A percentile compares a stretch with the other conserved stretches of the same genome.
Conservation (phyloP, 2,113 vertebrate species). For the Numida meleagris region DNA sequence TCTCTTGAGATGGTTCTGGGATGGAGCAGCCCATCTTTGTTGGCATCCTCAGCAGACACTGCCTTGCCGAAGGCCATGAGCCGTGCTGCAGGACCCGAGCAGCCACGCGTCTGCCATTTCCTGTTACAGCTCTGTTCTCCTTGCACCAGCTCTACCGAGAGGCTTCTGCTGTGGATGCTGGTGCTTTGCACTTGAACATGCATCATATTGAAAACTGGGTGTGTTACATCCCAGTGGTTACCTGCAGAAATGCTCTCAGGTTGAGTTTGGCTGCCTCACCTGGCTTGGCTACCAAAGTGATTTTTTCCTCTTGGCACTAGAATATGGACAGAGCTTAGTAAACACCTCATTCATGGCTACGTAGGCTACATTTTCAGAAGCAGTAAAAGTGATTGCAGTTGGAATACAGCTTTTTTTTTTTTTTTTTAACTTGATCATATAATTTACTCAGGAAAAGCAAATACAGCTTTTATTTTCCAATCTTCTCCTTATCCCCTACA, state of each 20-base stretch:
- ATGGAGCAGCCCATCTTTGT: background rate
- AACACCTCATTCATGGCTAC: background rate
- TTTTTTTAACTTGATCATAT: background rate
- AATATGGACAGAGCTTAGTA: background rate
- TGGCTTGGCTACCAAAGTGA: background rate
- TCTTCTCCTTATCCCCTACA: background rate
- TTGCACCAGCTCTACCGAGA: background rate
- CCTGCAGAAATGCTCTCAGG: background rate
- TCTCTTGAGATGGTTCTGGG: background rate
- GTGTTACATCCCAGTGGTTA: background rate
- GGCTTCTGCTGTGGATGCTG: background rate
- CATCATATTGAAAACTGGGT: fast-evolving
- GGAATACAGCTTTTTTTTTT: background rate
- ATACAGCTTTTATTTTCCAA: background rate
- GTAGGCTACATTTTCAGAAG: background rate
- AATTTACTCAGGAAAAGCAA: background rate
- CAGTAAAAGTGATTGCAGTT: background rate
- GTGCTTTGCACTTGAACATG: background rate
- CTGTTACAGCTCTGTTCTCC: background rate
- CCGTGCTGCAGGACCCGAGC: background rate
- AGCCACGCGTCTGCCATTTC: background rate
- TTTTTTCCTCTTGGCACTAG: background rate
- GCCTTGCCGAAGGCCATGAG: background rate
- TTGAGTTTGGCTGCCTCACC: background rate
- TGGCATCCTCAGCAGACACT: background rate